A percentile compares a stretch with the other conserved stretches of the same genome.
These are phyloP conservation scores for Cepaea hortensis DNA, from an alignment of 2,888 invertebrate genomes.

Conservation along the genomic window DNA sequence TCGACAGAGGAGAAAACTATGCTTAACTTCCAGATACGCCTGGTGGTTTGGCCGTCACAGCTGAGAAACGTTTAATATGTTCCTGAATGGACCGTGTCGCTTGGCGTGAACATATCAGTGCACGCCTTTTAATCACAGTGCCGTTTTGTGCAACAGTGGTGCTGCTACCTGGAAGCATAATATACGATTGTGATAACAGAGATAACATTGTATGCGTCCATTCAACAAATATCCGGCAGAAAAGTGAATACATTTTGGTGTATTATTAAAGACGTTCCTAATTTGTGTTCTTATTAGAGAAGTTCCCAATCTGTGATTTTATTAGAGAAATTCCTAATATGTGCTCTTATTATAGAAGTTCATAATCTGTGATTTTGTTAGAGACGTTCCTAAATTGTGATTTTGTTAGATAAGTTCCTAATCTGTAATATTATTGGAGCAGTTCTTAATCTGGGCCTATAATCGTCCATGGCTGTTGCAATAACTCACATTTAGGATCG, in stretches of 20 bases:
- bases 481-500: too few relatives aligned
- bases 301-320: too few relatives aligned
- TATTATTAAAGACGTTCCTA: neutral
- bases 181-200: neutral
- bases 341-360: too few relatives aligned
- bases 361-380: too few relatives aligned
- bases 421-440: too few relatives aligned
- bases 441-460: too few relatives aligned
- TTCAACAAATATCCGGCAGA: neutral
- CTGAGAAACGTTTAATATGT: neutral
- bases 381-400: too few relatives aligned
- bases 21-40: neutral
- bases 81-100: slow-evolving; percentile 4
- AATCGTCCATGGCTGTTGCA: too few relatives aligned
- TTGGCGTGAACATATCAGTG: too few relatives aligned
- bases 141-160: neutral
- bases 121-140: neutral
- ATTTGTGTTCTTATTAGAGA: neutral
- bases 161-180: neutral
- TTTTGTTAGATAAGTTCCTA: too few relatives aligned
- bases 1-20: too few relatives aligned
- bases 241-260: neutral
- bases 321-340: too few relatives aligned
- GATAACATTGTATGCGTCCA: neutral
- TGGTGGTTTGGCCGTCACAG: neutral